phyloP scores from a whole-genome alignment of 1,140 invertebrate species.

The Anastatus disparis region DNA sequence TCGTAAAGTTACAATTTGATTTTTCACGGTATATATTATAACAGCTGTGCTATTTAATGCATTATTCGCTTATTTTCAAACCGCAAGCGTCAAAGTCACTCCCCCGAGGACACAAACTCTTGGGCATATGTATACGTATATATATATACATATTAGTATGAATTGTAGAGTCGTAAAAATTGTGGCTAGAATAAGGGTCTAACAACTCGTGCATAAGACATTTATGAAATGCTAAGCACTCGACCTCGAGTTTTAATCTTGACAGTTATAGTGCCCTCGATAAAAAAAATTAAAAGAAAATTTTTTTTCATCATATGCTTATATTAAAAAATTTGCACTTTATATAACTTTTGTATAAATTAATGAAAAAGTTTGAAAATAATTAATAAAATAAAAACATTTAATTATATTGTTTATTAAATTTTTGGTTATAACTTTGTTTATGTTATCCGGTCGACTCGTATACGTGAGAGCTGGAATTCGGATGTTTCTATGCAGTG shows the following conservation, averaged over 20 bases:
- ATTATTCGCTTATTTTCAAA: not conserved
- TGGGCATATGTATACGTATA: no score
- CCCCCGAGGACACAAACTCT: constrained; percentile 6
- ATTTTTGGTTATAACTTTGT: constrained; percentile 36
- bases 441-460: constrained; percentile 44
- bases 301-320: no score
- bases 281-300: not conserved
- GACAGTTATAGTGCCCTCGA: not conserved
- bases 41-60: constrained; percentile 35
- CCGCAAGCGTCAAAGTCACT: constrained; percentile 31
- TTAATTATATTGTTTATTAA: no score
- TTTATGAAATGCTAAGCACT: constrained; percentile 4
- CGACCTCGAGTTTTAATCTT: constrained; percentile 11
- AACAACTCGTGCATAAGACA: not conserved
- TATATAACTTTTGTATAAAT: no score
- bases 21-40: constrained; percentile 16
- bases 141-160: no score
- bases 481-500: constrained; percentile 37
- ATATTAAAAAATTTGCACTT: no score
- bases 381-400: no score
- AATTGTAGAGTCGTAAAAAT: constrained; percentile 27
- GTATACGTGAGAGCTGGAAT: constrained; percentile 10
- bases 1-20: constrained; percentile 9
- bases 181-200: no score
- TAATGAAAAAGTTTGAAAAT: no score